A percentile compares a stretch with the other conserved stretches of the same genome.
phyloP scores from a whole-genome alignment of 2,888 invertebrate species.

The Unio pictorum region DNA sequence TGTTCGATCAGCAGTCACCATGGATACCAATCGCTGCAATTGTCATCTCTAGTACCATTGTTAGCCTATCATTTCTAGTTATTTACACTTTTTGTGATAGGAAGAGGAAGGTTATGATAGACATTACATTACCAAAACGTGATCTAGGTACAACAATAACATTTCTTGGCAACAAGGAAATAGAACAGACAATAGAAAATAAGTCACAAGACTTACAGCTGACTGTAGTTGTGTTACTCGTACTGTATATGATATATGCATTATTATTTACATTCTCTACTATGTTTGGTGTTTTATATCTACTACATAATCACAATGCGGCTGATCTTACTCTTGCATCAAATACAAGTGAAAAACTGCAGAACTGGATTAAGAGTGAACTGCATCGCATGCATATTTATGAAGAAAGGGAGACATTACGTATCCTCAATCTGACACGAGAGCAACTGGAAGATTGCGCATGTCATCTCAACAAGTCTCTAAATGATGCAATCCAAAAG shows the following conservation, averaged over 20 bases:
- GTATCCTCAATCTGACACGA: conserved; percentile 44
- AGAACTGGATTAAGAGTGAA: conserved; percentile 41
- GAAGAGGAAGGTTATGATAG: conserved; percentile 19
- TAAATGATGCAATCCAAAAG: conserved; percentile 29
- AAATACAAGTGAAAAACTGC: conserved; percentile 50
- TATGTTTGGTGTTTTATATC: conserved; percentile 56
- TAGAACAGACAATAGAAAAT: conserved; percentile 12
- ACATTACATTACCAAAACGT: conserved; percentile 19
- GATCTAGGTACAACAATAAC: conserved; percentile 32
- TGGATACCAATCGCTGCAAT: conserved; percentile 52
- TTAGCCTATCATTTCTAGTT: conserved; percentile 23
- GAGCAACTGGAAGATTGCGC: conserved; percentile 53
- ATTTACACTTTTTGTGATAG: conserved; percentile 31
- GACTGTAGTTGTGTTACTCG: conserved; percentile 41
- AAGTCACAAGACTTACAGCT: conserved; percentile 31
- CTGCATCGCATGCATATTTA: conserved; percentile 43
- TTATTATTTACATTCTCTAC: conserved; percentile 61
- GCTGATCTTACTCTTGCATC: conserved; percentile 42
- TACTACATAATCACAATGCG: conserved; percentile 45
- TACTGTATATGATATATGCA: conserved; percentile 58
- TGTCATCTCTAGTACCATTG: conserved; percentile 25
- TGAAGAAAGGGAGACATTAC: conserved; percentile 47
- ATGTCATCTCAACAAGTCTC: conserved; percentile 42
- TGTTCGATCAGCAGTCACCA: conserved; percentile 25
- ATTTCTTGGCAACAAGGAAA: conserved; percentile 39